These are phyloP conservation scores for Thumatha senex DNA, from an alignment of 2,888 invertebrate species.

Conservation along the genomic window DNA sequence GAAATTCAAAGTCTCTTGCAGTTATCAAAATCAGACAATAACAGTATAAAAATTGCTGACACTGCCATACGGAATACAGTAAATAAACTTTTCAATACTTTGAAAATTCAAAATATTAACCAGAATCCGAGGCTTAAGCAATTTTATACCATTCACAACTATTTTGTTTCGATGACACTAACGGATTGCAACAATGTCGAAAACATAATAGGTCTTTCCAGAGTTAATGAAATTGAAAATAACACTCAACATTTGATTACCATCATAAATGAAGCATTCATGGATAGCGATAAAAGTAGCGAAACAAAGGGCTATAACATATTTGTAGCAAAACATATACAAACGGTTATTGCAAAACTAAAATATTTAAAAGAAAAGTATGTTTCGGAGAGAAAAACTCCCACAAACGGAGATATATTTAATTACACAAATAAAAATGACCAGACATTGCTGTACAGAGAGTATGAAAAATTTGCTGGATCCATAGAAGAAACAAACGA, in stretches of 20 bases:
- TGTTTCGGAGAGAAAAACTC: slow-evolving; percentile 25
- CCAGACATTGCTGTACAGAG: neutral
- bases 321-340: slow-evolving; percentile 36
- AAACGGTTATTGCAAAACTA: slow-evolving; percentile 43
- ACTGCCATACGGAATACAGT: slow-evolving; percentile 41
- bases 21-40: slow-evolving; percentile 37
- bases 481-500: neutral
- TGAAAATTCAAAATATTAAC: slow-evolving; percentile 41
- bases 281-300: slow-evolving; percentile 41
- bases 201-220: slow-evolving; percentile 46
- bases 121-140: slow-evolving; percentile 43
- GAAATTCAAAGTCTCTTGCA: slow-evolving; percentile 35
- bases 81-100: slow-evolving; percentile 48
- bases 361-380: slow-evolving; percentile 42
- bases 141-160: slow-evolving; percentile 51
- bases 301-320: slow-evolving; percentile 29
- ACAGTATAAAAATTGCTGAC: slow-evolving; percentile 42
- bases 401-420: slow-evolving; percentile 33
- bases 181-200: slow-evolving; percentile 49
- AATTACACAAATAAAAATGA: too few species aligned
- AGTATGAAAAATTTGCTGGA: neutral
- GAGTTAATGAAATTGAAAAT: slow-evolving; percentile 41
- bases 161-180: slow-evolving; percentile 50
- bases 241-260: slow-evolving; percentile 47
- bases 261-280: slow-evolving; percentile 52